phyloP scores from a whole-genome alignment of 1,140 invertebrate species.

The Listronotus bonariensis region DNA sequence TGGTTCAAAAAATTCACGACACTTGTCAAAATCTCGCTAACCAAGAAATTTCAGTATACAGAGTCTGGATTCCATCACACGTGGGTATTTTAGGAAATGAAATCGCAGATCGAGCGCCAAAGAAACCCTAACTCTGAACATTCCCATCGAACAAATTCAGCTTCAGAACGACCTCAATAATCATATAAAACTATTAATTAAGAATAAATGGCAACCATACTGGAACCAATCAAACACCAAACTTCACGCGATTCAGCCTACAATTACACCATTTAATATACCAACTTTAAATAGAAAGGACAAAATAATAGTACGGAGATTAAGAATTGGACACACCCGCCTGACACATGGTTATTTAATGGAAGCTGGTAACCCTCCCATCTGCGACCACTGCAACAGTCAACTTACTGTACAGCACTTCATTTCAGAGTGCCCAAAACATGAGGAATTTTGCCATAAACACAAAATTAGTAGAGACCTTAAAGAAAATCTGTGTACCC shows the following conservation, averaged over 20 bases:
- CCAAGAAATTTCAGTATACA: neutral
- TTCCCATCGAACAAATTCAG: conserved; percentile 1
- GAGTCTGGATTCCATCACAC: conserved; percentile 20
- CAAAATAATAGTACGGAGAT: no score
- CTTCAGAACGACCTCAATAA: neutral
- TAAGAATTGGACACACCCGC: no score
- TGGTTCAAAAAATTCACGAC: conserved; percentile 13
- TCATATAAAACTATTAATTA: neutral
- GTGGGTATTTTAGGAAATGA: conserved; percentile 27
- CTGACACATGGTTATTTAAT: no score
- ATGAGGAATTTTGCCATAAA: neutral
- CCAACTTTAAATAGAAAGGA: neutral
- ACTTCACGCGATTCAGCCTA: neutral
- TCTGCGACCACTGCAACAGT: no score
- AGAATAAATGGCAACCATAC: neutral
- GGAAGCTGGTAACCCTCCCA: no score
- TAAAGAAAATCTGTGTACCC: no score
- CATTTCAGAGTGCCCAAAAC: neutral
- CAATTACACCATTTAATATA: neutral
- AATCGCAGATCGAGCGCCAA: conserved; percentile 11
- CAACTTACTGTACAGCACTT: neutral
- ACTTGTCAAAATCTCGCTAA: neutral
- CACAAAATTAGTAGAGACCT: no score
- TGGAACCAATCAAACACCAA: neutral
- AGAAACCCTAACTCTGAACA: conserved; percentile 8